Evolutionary conservation across 92 coral and sea anemone species (phyloP), one percentile per base, ranked within the genome.

Genomic region (Ricordea florida): DNA sequence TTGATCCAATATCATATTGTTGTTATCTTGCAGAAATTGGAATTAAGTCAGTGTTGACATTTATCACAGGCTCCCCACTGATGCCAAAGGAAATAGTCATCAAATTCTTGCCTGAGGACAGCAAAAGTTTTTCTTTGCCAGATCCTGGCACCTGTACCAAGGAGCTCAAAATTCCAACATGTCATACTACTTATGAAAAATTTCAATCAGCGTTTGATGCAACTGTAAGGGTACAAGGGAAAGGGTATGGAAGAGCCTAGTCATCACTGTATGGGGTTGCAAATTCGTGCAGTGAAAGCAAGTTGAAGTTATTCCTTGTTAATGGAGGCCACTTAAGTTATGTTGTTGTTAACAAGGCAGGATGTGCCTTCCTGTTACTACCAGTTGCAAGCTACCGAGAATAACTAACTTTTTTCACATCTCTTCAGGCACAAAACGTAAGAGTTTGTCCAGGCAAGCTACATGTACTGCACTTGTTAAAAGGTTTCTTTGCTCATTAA

Each of bases 221-320:
- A 27, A 25, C 24, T 0, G 32, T 75, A 26, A 60, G 17, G 20
- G 36, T 32, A 17, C 78, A 70, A 37, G 69, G 78, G 4, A 70
- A 53, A 35, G 78, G 78, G 29, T 70, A 55, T 55, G 78, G 78
- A 16, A 33, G 78, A 48, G 49, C 78, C 20, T 70, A 49, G n/a
- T n/a, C n/a, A n/a, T n/a, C n/a, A n/a, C n/a, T n/a, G n/a, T n/a
- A n/a, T n/a, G n/a, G n/a, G n/a, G n/a, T n/a, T n/a, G n/a, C n/a
- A n/a, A n/a, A n/a, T n/a, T n/a, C n/a, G n/a, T n/a, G n/a, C n/a
- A n/a, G n/a, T n/a, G n/a, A n/a, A n/a, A n/a, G n/a, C n/a, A n/a
- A n/a, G n/a, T n/a, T n/a, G n/a, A n/a, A n/a, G n/a, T n/a, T n/a
- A n/a, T n/a, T n/a, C n/a, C n/a, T n/a, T n/a, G n/a, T n/a, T n/a